Percentiles rank a stretch among this genome's conserved stretches.
phyloP scores from a whole-genome alignment of 2,888 invertebrate genomes.

The Hirtodrosophila duncani region DNA sequence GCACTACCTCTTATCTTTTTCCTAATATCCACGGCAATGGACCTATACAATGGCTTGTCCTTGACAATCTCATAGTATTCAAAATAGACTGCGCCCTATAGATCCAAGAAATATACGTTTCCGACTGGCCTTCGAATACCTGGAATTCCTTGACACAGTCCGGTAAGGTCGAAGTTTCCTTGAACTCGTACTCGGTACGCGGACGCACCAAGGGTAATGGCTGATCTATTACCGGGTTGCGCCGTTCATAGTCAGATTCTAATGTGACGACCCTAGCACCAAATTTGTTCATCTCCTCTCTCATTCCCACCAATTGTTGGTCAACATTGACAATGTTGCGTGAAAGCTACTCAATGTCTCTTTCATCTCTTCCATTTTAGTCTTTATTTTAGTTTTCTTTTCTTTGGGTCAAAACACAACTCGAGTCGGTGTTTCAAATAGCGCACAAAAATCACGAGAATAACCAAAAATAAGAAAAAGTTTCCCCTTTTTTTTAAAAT shows the following conservation, averaged over 20 bases:
- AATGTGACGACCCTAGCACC: too few relatives aligned
- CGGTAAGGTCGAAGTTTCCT: constrained; percentile 2
- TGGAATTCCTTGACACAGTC: constrained; percentile 9
- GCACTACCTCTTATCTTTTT: constrained; percentile 8
- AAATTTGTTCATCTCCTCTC: too few relatives aligned
- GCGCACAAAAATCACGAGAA: too few relatives aligned
- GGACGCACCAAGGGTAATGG: background rate
- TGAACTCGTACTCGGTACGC: background rate
- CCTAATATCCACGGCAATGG: constrained; percentile 7
- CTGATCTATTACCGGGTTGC: background rate
- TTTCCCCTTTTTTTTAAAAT: too few relatives aligned
- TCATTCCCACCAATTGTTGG: too few relatives aligned
- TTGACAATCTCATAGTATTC: background rate
- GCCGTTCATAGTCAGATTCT: background rate
- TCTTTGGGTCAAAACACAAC: too few relatives aligned
- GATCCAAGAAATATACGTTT: constrained; percentile 4
- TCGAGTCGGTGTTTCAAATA: too few relatives aligned
- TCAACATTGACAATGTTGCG: too few relatives aligned
- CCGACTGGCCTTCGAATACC: background rate
- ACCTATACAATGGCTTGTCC: constrained; percentile 7
- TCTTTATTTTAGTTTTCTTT: too few relatives aligned
- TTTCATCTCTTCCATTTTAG: too few relatives aligned
- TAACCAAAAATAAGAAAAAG: too few relatives aligned
- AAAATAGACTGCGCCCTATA: constrained; percentile 4
- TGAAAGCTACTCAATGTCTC: too few relatives aligned